Evolutionary conservation across 1,140 invertebrate species (phyloP).

Genomic region (Antheraea mylitta): DNA sequence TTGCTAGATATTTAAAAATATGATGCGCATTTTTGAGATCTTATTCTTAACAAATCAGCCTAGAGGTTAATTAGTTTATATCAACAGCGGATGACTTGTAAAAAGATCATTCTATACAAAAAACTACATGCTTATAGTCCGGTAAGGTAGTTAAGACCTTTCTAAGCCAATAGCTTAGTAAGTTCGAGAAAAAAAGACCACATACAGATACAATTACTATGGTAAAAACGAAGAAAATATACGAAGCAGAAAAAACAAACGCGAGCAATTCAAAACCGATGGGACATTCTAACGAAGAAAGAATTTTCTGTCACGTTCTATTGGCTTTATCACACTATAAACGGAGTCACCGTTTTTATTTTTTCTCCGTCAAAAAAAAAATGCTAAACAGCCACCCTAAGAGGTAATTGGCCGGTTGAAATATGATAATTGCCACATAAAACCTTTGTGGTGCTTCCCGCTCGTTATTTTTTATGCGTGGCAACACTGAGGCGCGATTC

Average conservation of each 20-base stretch:
- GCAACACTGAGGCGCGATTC: conserved; percentile 48
- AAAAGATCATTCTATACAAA: too few species aligned
- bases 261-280: neutral
- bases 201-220: too few species aligned
- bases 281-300: neutral
- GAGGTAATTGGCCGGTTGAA: conserved; percentile 38
- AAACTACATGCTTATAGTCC: too few species aligned
- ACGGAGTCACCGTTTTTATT: conserved; percentile 17
- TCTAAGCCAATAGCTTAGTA: too few species aligned
- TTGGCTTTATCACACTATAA: conserved; percentile 19
- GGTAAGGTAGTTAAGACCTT: too few species aligned
- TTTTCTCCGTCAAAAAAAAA: conserved; percentile 23
- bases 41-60: too few species aligned
- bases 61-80: too few species aligned
- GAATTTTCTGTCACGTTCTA: conserved; percentile 6
- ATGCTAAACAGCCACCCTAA: conserved; percentile 19
- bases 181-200: too few species aligned
- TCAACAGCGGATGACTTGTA: too few species aligned
- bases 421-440: conserved; percentile 55
- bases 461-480: conserved; percentile 60
- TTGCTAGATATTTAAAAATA: too few species aligned
- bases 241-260: neutral
- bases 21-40: too few species aligned
- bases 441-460: conserved; percentile 28
- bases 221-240: too few species aligned